phyloP scores from a whole-genome alignment of 2,888 invertebrate genomes.

The Drosophila peninsularis region DNA sequence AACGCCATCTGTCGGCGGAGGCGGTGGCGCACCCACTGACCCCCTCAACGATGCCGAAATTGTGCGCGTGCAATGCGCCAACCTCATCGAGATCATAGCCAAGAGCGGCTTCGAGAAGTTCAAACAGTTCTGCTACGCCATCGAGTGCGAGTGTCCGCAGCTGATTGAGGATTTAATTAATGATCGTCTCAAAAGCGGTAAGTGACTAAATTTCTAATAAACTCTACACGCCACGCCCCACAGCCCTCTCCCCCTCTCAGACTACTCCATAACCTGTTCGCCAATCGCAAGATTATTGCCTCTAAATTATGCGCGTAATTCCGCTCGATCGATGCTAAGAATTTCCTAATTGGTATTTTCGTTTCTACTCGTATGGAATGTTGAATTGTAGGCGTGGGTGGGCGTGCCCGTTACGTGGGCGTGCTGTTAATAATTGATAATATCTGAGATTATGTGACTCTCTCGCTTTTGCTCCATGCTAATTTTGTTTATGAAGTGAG shows the following conservation, averaged over 20 bases:
- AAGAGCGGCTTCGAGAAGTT: constrained; percentile 87
- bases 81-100: constrained; percentile 87
- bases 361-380: constrained; percentile 12
- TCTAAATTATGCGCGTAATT: constrained; percentile 74
- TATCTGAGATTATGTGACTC: constrained; percentile 31
- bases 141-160: constrained; percentile 88
- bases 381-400: constrained; percentile 45
- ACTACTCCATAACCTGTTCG: constrained; percentile 48
- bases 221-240: neutral
- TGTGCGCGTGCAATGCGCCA: constrained; percentile 86
- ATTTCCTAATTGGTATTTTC: constrained; percentile 59
- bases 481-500: constrained; percentile 30
- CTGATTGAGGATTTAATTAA: constrained; percentile 87
- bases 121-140: constrained; percentile 87
- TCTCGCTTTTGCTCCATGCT: constrained; percentile 20
- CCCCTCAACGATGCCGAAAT: constrained; percentile 81
- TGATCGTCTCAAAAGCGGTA: constrained; percentile 86
- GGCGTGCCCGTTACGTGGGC: constrained; percentile 38
- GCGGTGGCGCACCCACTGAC: constrained; percentile 37
- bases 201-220: constrained; percentile 57
- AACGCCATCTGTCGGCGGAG: constrained; percentile 74
- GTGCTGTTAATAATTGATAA: constrained; percentile 38
- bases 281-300: constrained; percentile 59
- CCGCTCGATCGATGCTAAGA: constrained; percentile 59
- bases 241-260: too few species aligned